Evolutionary conservation across 2,888 invertebrate genomes (phyloP).

Genomic region (Torymus aiolomorphi): DNA sequence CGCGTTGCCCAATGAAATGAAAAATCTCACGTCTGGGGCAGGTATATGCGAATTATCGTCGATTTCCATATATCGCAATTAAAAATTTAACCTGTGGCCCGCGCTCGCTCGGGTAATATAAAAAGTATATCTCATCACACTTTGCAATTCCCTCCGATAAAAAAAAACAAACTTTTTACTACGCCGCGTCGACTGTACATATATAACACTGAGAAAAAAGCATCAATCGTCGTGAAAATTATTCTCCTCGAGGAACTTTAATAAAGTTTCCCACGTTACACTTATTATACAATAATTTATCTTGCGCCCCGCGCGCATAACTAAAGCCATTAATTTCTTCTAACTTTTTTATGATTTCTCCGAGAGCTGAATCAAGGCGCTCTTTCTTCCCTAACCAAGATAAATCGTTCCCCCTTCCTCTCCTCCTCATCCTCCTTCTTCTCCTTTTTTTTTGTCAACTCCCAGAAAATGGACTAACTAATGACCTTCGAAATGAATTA

Average conservation of each 20-base stretch:
- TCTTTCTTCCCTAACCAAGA: slow-evolving; percentile 20
- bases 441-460: background rate
- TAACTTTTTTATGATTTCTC: slow-evolving; percentile 25
- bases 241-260: slow-evolving; percentile 4
- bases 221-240: slow-evolving; percentile 11
- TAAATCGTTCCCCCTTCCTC: slow-evolving; percentile 15
- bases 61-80: too few species aligned
- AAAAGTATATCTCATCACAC: too few species aligned
- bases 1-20: background rate
- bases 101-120: too few species aligned
- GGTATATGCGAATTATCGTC: too few species aligned
- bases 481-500: slow-evolving; percentile 14
- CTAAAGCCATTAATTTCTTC: slow-evolving; percentile 34
- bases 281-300: slow-evolving; percentile 27
- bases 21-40: too few species aligned
- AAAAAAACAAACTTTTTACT: too few species aligned
- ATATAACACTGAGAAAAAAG: too few species aligned
- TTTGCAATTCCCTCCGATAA: too few species aligned
- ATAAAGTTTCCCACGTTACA: slow-evolving; percentile 19
- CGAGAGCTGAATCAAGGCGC: background rate
- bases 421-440: background rate
- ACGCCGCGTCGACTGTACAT: too few species aligned
- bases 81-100: too few species aligned
- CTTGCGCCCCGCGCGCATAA: background rate
- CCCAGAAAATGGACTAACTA: background rate